Conservation (phyloP, 2,113 vertebrate genomes). For the Tenrec ecaudatus region DNA sequence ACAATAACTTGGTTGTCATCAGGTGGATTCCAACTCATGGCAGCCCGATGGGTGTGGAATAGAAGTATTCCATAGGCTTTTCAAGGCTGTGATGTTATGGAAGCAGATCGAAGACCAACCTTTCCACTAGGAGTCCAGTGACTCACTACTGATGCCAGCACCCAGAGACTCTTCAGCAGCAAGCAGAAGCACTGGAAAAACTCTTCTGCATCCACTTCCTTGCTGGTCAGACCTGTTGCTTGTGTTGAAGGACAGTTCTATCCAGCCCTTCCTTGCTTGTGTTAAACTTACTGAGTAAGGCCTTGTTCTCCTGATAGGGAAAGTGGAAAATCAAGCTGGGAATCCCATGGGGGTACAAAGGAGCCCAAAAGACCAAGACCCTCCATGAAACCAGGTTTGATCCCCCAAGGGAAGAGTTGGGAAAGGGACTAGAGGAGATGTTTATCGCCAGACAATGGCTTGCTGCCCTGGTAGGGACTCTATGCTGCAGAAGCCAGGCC, state of each 20-base stretch:
- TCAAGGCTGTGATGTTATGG: too few relatives aligned
- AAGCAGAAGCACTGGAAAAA: accelerated
- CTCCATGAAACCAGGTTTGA: accelerated
- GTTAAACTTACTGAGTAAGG: neutral
- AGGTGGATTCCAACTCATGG: too few relatives aligned
- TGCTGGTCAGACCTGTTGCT: accelerated
- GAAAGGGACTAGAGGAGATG: too few relatives aligned
- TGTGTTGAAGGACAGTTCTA: accelerated
- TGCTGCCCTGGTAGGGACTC: accelerated
- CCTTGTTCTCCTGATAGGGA: neutral
- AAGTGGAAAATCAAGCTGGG: neutral
- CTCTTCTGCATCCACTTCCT: accelerated
- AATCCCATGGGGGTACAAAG: accelerated
- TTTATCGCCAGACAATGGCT: too few relatives aligned
- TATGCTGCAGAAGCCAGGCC: accelerated
- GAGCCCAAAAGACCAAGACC: too few relatives aligned
- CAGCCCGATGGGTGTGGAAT: too few relatives aligned
- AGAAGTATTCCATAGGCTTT: too few relatives aligned
- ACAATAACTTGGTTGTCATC: too few relatives aligned
- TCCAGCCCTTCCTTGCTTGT: accelerated
- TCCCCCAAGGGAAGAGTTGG: neutral
- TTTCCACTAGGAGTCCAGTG: neutral
- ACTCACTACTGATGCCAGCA: neutral
- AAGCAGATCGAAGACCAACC: neutral
- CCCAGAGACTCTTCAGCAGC: neutral